Percentiles rank a stretch among this genome's conserved stretches.
Evolutionary conservation across 2,888 invertebrate genomes (phyloP).

Genomic region (Cantharis nigra): DNA sequence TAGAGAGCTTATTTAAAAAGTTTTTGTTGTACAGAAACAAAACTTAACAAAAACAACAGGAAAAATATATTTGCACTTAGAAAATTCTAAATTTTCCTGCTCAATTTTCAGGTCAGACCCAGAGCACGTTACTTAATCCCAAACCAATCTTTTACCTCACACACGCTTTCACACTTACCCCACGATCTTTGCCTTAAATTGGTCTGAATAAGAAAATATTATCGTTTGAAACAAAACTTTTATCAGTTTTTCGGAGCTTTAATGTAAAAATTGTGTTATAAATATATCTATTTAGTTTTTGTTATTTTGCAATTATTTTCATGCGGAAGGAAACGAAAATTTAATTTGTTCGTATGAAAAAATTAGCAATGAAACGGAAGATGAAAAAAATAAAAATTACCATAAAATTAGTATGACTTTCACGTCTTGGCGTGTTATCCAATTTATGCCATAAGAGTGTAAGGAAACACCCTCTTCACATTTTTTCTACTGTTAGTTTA

Average conservation of each 20-base stretch:
- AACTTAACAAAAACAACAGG: slow-evolving; percentile 12
- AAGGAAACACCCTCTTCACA: slow-evolving; percentile 42
- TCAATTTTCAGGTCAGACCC: slow-evolving; percentile 32
- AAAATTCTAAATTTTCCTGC: slow-evolving; percentile 25
- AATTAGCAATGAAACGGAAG: background rate
- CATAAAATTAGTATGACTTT: slow-evolving; percentile 27
- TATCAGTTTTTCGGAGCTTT: slow-evolving; percentile 23
- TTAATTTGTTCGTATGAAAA: background rate
- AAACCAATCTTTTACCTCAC: slow-evolving; percentile 58
- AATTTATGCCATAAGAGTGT: slow-evolving; percentile 34
- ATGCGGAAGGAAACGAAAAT: background rate
- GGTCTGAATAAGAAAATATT: slow-evolving; percentile 51
- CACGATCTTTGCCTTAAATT: slow-evolving; percentile 41
- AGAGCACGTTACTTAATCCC: slow-evolving; percentile 55
- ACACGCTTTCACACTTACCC: slow-evolving; percentile 56
- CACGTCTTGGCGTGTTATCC: slow-evolving; percentile 35
- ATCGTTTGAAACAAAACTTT: slow-evolving; percentile 43
- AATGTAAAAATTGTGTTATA: slow-evolving; percentile 13
- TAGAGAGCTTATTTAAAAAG: background rate
- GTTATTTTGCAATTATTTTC: background rate
- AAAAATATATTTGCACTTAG: slow-evolving; percentile 15
- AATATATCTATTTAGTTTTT: slow-evolving; percentile 25
- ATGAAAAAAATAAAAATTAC: slow-evolving; percentile 7
- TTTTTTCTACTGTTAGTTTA: slow-evolving; percentile 39
- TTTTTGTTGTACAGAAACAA: background rate